Percentiles rank a stretch among this genome's conserved stretches.
These are phyloP conservation scores for Sialia sialis DNA, from an alignment of 2,113 vertebrate species.

Conservation along the genomic window DNA sequence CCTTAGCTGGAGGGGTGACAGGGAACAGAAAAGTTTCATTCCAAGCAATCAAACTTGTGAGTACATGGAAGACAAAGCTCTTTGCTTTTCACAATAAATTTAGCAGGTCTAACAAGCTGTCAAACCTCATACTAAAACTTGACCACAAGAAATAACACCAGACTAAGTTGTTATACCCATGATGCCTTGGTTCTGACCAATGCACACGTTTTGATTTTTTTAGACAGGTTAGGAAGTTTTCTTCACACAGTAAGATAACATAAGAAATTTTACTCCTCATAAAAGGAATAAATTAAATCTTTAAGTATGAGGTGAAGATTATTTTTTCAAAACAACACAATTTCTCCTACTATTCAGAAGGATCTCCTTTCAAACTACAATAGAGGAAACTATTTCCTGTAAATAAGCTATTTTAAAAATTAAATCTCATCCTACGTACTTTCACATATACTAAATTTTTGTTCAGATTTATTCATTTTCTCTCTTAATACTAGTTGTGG, in stretches of 20 bases:
- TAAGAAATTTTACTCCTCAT: not conserved
- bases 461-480: not conserved
- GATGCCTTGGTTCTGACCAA: not conserved
- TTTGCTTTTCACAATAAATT: not conserved
- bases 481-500: not conserved
- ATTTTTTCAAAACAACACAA: not conserved
- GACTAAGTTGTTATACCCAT: not conserved
- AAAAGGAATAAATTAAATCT: not conserved
- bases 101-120: not conserved
- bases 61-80: not conserved
- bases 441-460: not conserved
- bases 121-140: not conserved
- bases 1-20: not conserved
- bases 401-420: not conserved
- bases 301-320: not conserved
- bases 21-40: not conserved
- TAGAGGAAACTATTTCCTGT: not conserved
- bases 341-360: not conserved
- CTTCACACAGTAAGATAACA: not conserved
- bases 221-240: not conserved
- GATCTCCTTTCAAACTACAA: not conserved
- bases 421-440: not conserved
- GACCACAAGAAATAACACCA: not conserved
- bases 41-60: not conserved
- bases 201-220: not conserved